A percentile compares a stretch with the other conserved stretches of the same genome.
Evolutionary conservation across 2,113 vertebrate species (phyloP).

Genomic region (Numida meleagris): DNA sequence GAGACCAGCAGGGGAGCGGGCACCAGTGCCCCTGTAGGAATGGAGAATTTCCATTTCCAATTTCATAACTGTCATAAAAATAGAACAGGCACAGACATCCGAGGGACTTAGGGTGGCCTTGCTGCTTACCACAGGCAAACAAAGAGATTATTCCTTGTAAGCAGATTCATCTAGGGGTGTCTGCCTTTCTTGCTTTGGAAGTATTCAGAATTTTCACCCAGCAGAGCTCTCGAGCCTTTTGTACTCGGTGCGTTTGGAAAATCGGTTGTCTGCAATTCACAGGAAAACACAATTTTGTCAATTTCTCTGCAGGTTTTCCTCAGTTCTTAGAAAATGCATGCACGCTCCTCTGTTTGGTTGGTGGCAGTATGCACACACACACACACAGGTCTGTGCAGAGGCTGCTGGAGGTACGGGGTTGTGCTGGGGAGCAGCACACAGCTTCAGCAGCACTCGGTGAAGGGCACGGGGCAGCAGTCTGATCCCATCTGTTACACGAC

Average conservation of each 20-base stretch:
- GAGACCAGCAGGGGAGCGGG: not conserved
- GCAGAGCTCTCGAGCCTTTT: not conserved
- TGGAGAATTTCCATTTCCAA: not conserved
- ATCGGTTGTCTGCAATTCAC: not conserved
- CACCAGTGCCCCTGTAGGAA: not conserved
- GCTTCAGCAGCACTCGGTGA: not conserved
- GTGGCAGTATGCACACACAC: fast-evolving
- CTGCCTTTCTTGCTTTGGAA: not conserved
- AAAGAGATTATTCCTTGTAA: slow-evolving; percentile 25
- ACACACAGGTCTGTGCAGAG: not conserved
- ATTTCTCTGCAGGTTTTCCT: not conserved
- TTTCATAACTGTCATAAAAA: slow-evolving; percentile 19
- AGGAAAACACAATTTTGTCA: not conserved
- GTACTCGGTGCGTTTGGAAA: not conserved
- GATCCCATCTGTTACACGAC: not conserved
- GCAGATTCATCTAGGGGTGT: not conserved
- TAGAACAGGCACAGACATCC: not conserved
- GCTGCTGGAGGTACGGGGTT: fast-evolving
- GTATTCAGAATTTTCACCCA: not conserved
- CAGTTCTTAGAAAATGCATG: not conserved
- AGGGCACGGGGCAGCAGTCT: not conserved
- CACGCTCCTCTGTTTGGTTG: not conserved
- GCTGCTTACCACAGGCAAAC: not conserved
- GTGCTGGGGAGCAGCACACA: fast-evolving
- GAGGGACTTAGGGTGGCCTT: not conserved